These are phyloP conservation scores for Cyclina sinensis DNA, from an alignment of 1,140 invertebrate species.

Conservation along the genomic window DNA sequence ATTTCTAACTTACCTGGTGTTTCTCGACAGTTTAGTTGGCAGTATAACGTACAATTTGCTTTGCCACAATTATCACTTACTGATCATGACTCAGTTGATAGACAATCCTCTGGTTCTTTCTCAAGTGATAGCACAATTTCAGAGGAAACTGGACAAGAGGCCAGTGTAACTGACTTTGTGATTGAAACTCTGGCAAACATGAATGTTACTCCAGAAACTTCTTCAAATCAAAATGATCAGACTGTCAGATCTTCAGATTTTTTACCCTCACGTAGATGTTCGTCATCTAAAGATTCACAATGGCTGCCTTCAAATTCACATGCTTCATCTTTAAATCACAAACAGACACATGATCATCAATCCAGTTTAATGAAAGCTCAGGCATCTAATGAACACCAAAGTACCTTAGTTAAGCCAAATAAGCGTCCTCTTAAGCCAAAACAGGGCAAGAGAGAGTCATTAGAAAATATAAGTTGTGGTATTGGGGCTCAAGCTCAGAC, in stretches of 20 bases:
- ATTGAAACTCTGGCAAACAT: conserved; percentile 60
- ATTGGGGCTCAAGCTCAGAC: conserved; percentile 33
- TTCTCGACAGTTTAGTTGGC: conserved; percentile 70
- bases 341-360: not conserved
- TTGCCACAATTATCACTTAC: conserved; percentile 70
- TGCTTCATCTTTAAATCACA: not conserved
- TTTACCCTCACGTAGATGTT: not conserved
- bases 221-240: not conserved
- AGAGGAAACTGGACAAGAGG: not conserved
- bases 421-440: conserved; percentile 14
- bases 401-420: conserved; percentile 14
- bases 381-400: not conserved
- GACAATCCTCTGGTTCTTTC: conserved; percentile 44
- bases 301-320: conserved; percentile 20
- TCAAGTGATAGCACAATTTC: conserved; percentile 66
- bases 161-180: conserved; percentile 58
- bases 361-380: not conserved
- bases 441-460: conserved; percentile 34
- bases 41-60: conserved; percentile 76
- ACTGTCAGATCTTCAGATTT: not conserved
- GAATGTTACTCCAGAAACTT: not conserved
- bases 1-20: not conserved
- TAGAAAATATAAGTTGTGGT: conserved; percentile 58
- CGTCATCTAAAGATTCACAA: conserved; percentile 4
- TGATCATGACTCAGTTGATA: conserved; percentile 17